These are phyloP conservation scores for Aphrophora alni DNA, from an alignment of 2,888 invertebrate genomes.

Conservation along the genomic window DNA sequence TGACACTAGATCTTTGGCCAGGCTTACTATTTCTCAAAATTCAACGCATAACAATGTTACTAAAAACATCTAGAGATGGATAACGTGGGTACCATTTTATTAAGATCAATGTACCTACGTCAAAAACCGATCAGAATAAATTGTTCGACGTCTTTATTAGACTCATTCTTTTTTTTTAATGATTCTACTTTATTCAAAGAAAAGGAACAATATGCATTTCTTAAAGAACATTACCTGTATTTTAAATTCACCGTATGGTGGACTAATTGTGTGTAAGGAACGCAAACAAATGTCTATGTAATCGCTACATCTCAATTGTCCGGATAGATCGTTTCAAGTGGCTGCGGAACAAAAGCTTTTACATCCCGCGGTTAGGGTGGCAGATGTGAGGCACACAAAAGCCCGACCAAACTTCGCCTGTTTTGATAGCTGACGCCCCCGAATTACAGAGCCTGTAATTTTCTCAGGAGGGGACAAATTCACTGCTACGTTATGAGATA, in stretches of 20 bases:
- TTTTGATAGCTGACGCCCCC: slow-evolving; percentile 33
- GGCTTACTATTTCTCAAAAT: too few relatives aligned
- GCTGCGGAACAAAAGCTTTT: not conserved
- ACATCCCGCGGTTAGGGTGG: not conserved
- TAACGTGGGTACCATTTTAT: too few relatives aligned
- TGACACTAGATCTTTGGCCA: too few relatives aligned
- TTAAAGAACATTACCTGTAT: not conserved
- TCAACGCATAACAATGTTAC: too few relatives aligned
- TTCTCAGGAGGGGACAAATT: slow-evolving; percentile 1
- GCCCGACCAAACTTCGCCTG: slow-evolving; percentile 10
- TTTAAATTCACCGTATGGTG: not conserved
- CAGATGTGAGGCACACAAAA: not conserved
- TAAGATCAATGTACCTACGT: too few relatives aligned
- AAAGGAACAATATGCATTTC: not conserved
- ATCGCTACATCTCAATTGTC: not conserved
- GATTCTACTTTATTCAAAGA: too few relatives aligned
- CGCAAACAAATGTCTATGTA: not conserved
- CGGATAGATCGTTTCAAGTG: not conserved
- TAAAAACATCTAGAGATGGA: too few relatives aligned
- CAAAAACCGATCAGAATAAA: too few relatives aligned
- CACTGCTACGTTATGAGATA: not conserved
- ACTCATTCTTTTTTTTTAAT: too few relatives aligned
- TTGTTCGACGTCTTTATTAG: too few relatives aligned
- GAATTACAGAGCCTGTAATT: slow-evolving; percentile 33
- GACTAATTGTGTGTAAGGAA: not conserved